A percentile compares a stretch with the other conserved stretches of the same genome.
phyloP scores from a whole-genome alignment of 2,888 invertebrate genomes.

The Nephrocerus scutellatus region DNA sequence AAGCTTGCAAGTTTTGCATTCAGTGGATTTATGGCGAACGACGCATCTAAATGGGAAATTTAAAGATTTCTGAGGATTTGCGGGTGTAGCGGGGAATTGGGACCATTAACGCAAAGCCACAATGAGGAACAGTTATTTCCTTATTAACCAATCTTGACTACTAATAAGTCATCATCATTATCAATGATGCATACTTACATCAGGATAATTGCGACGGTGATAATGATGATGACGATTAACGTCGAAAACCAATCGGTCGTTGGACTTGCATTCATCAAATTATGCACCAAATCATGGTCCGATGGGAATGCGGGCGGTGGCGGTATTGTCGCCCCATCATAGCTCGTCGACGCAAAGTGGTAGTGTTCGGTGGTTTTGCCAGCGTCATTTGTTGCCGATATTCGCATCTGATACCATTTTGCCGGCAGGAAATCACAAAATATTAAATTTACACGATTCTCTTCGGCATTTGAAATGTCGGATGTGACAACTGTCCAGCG shows the following conservation, averaged over 20 bases:
- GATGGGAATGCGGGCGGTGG: slow-evolving; percentile 43
- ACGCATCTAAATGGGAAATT: too few relatives aligned
- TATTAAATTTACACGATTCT: slow-evolving; percentile 47
- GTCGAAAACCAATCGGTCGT: slow-evolving; percentile 45
- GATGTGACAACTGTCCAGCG: slow-evolving; percentile 48
- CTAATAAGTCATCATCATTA: too few relatives aligned
- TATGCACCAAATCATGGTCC: slow-evolving; percentile 44
- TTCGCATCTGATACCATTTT: slow-evolving; percentile 56
- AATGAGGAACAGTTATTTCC: too few relatives aligned
- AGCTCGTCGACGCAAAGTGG: slow-evolving; percentile 54
- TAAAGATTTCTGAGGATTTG: too few relatives aligned
- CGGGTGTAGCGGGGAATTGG: too few relatives aligned
- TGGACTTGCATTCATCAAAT: slow-evolving; percentile 42
- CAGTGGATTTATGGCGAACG: too few relatives aligned
- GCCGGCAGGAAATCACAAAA: slow-evolving; percentile 54
- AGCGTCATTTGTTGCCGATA: slow-evolving; percentile 57
- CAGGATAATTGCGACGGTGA: slow-evolving; percentile 39
- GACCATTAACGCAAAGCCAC: too few relatives aligned
- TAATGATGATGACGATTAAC: slow-evolving; percentile 42
- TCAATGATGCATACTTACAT: slow-evolving; percentile 36
- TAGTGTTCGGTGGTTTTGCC: slow-evolving; percentile 56
- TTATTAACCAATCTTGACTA: too few relatives aligned
- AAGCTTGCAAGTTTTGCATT: too few relatives aligned
- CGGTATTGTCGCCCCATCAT: slow-evolving; percentile 49
- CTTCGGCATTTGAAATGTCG: slow-evolving; percentile 47